Conservation (phyloP, 2,113 vertebrate genomes). For the Brachyhypopomus occidentalis region DNA sequence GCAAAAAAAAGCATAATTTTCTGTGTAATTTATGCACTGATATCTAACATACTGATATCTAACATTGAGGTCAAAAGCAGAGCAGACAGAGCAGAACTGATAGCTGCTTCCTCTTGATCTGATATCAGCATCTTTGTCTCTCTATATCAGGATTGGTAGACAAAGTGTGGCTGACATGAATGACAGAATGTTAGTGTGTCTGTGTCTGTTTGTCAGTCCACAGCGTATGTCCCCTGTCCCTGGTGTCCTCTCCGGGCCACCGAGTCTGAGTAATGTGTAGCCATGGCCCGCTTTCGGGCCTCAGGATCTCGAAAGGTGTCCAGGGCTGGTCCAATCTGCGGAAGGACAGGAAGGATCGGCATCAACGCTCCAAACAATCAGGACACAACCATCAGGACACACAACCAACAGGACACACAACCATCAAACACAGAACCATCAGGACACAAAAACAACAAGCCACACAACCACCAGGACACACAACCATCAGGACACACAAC, state of each 20-base stretch:
- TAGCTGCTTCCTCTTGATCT: background rate
- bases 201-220: slow-evolving; percentile 46
- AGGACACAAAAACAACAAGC: too few relatives aligned
- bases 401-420: too few relatives aligned
- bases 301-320: slow-evolving; percentile 79
- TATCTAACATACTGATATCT: background rate
- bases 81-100: background rate
- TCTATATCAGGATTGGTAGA: background rate
- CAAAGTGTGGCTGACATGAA: slow-evolving; percentile 5
- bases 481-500: background rate
- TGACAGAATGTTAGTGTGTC: background rate
- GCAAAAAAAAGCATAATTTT: background rate
- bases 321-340: slow-evolving; percentile 78
- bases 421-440: background rate
- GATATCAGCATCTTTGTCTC: slow-evolving; percentile 3
- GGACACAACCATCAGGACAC: background rate
- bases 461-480: too few relatives aligned
- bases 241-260: slow-evolving; percentile 57
- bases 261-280: slow-evolving; percentile 64
- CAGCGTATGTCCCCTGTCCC: slow-evolving; percentile 64
- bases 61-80: background rate
- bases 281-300: slow-evolving; percentile 65
- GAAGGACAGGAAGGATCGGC: slow-evolving; percentile 12
- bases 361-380: background rate
- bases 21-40: background rate